phyloP scores from a whole-genome alignment of 2,888 invertebrate species.

The Trileptium ribeirensis region DNA sequence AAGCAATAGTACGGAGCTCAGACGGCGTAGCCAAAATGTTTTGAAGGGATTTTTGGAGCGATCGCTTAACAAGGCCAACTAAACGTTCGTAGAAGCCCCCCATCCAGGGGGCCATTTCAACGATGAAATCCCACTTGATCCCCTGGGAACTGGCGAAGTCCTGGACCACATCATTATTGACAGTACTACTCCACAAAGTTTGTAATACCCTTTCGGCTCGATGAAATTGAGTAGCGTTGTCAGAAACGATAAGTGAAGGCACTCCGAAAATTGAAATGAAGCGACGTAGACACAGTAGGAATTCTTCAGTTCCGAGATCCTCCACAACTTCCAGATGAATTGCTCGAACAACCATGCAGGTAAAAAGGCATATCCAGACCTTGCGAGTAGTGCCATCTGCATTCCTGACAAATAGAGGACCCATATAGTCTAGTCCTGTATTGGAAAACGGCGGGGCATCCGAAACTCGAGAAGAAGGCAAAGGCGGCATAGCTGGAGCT shows the following conservation, averaged over 20 bases:
- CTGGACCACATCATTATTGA: not conserved
- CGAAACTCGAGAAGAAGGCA: not conserved
- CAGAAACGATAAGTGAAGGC: conserved; percentile 46
- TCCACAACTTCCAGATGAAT: conserved; percentile 51
- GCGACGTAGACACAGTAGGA: conserved; percentile 45
- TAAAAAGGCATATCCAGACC: conserved; percentile 48
- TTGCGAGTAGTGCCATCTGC: conserved; percentile 38
- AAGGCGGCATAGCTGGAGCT: not conserved
- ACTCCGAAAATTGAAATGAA: conserved; percentile 48
- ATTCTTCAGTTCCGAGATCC: conserved; percentile 43
- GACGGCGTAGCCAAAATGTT: not conserved
- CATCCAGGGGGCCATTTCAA: conserved; percentile 53
- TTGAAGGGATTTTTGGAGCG: not conserved
- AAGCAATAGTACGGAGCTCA: not conserved
- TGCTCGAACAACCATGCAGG: conserved; percentile 51
- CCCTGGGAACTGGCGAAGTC: conserved; percentile 7
- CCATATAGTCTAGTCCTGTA: conserved; percentile 49
- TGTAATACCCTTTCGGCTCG: conserved; percentile 46
- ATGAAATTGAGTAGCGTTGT: conserved; percentile 53
- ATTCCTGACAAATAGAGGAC: conserved; percentile 46
- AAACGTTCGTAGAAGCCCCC: conserved; percentile 54
- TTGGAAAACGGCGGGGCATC: conserved; percentile 25
- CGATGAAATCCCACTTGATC: conserved; percentile 49
- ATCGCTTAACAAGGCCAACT: conserved; percentile 49
- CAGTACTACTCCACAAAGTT: conserved; percentile 20